These are phyloP conservation scores for Acromyrmex echinatior DNA, from an alignment of 1,140 invertebrate genomes.

Conservation along the genomic window DNA sequence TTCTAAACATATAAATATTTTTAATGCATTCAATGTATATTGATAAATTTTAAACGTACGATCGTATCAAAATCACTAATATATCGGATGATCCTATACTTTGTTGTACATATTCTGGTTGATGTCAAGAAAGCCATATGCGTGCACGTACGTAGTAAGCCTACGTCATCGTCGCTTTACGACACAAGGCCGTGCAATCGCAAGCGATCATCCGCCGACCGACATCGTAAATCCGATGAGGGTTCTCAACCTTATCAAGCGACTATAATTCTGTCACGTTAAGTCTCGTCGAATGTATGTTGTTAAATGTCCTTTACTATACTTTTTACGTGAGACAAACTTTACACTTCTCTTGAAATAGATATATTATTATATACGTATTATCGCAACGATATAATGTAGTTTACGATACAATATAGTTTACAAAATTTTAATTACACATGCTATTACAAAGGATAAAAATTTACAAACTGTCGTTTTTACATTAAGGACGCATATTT, in stretches of 20 bases:
- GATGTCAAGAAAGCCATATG: constrained; percentile 67
- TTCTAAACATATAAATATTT: neutral
- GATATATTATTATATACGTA: neutral
- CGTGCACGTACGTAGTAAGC: constrained; percentile 72
- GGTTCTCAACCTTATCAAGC: constrained; percentile 86
- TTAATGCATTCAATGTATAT: neutral
- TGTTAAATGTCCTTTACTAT: constrained; percentile 37
- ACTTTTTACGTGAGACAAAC: constrained; percentile 40
- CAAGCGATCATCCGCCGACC: constrained; percentile 84
- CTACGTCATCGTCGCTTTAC: constrained; percentile 84
- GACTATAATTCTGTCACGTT: constrained; percentile 69
- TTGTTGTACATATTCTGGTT: constrained; percentile 64
- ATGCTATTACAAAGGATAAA: neutral
- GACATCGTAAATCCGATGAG: constrained; percentile 84
- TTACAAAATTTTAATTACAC: constrained; percentile 24
- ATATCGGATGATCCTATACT: constrained; percentile 25
- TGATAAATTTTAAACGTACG: neutral
- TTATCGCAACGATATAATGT: neutral
- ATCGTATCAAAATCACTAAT: constrained; percentile 20
- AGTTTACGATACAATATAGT: neutral
- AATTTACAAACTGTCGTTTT: neutral
- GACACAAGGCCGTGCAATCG: constrained; percentile 86
- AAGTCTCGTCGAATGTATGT: constrained; percentile 65
- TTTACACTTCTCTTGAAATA: constrained; percentile 28
- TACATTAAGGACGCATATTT: neutral